A percentile compares a stretch with the other conserved stretches of the same genome.
These are phyloP conservation scores for Nyctibius bracteatus DNA, from an alignment of 2,113 vertebrate species.

Conservation along the genomic window DNA sequence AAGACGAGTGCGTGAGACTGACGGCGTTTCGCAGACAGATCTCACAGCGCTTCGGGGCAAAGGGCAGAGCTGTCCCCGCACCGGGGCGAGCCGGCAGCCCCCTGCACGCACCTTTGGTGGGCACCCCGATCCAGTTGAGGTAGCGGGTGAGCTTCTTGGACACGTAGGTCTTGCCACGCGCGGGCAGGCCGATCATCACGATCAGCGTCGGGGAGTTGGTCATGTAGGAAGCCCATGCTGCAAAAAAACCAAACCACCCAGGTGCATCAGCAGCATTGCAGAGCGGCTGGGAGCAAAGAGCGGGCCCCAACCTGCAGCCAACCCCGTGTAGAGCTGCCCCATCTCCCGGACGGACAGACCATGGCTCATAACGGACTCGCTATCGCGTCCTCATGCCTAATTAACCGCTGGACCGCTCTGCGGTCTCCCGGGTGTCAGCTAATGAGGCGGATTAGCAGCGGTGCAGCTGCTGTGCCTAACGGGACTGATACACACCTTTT, in stretches of 20 bases:
- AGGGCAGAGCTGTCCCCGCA: neutral
- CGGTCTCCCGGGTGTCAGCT: neutral
- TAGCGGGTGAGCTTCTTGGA: conserved; percentile 97
- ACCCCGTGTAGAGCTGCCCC: neutral
- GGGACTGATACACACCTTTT: neutral
- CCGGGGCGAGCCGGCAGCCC: fast-evolving
- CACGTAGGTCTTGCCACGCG: conserved; percentile 92
- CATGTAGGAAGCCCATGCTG: conserved; percentile 98
- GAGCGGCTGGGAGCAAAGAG: neutral
- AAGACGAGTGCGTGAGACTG: neutral
- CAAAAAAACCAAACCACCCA: neutral
- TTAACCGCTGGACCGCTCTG: fast-evolving
- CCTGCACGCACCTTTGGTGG: conserved; percentile 85
- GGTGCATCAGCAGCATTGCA: neutral
- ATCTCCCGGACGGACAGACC: fast-evolving
- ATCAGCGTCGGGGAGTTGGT: conserved; percentile 96
- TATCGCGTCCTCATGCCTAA: fast-evolving
- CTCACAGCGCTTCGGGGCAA: fast-evolving
- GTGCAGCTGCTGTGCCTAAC: neutral
- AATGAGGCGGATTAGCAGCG: neutral
- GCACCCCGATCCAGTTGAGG: conserved; percentile 98
- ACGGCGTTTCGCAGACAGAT: fast-evolving
- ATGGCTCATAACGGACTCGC: neutral
- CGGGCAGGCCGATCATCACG: conserved; percentile 95
- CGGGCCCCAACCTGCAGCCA: neutral